Evolutionary conservation across 1,140 invertebrate genomes (phyloP).

Genomic region (Drosophila carrolli): DNA sequence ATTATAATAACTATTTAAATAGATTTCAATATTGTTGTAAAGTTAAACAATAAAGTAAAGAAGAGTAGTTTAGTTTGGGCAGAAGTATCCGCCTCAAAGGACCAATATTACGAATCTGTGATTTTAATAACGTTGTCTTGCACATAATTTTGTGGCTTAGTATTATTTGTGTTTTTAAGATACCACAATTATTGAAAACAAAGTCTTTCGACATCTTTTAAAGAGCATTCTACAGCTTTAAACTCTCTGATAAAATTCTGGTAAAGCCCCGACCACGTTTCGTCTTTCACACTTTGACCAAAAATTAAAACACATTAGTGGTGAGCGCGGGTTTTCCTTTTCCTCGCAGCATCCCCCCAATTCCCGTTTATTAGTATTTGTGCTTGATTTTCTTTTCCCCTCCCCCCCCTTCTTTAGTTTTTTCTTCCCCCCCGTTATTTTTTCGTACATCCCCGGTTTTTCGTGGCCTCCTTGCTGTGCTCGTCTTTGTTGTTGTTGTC

Average conservation of each 20-base stretch:
- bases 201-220: background rate
- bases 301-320: conserved; percentile 70
- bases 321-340: conserved; percentile 54
- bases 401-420: conserved; percentile 2
- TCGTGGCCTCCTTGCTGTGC: conserved; percentile 12
- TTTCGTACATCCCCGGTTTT: conserved; percentile 9
- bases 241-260: background rate
- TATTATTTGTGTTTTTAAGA: no score
- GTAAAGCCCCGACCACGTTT: background rate
- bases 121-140: no score
- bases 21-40: no score
- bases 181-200: no score
- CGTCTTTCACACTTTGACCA: conserved; percentile 41
- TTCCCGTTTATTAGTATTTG: conserved; percentile 56
- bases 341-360: conserved; percentile 9
- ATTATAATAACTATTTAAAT: no score
- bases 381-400: conserved; percentile 44
- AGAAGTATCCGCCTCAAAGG: no score
- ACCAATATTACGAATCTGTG: no score
- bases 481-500: conserved; percentile 58
- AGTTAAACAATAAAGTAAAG: no score
- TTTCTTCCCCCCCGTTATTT: background rate
- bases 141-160: no score
- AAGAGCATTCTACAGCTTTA: conserved; percentile 26
- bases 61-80: no score